A percentile compares a stretch with the other conserved stretches of the same genome.
Evolutionary conservation across 1,140 invertebrate species (phyloP).

Genomic region (Lutraria rhynchaena): DNA sequence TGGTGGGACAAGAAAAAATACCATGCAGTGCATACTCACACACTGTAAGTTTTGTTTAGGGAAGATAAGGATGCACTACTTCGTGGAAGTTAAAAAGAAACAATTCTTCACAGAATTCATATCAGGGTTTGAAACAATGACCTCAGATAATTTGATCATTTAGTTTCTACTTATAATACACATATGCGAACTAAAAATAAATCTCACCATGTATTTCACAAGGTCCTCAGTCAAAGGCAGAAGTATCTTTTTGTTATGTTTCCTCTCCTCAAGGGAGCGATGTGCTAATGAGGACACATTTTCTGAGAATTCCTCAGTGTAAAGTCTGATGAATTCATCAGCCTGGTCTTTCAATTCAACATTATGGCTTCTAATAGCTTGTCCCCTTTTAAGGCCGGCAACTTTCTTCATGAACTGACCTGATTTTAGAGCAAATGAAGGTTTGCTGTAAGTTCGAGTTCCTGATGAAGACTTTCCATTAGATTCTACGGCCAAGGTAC

Average conservation of each 20-base stretch:
- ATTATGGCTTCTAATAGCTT: background rate
- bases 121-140: too few species aligned
- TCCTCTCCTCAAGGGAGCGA: background rate
- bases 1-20: too few species aligned
- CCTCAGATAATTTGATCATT: too few species aligned
- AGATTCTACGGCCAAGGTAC: background rate
- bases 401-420: slow-evolving; percentile 2
- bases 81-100: too few species aligned
- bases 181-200: too few species aligned
- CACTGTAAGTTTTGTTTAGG: too few species aligned
- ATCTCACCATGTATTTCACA: slow-evolving; percentile 9
- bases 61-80: too few species aligned
- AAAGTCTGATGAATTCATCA: slow-evolving; percentile 2
- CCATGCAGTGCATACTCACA: too few species aligned
- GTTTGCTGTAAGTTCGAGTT: background rate
- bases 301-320: background rate
- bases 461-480: background rate
- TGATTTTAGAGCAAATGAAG: slow-evolving; percentile 4
- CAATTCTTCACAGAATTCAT: too few species aligned
- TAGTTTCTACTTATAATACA: too few species aligned
- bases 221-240: background rate
- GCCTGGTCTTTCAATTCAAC: background rate
- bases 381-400: background rate
- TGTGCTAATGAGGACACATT: background rate
- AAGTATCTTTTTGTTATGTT: slow-evolving; percentile 1